These are phyloP conservation scores for Tachysurus fulvidraco DNA, from an alignment of 2,113 vertebrate species.

Conservation along the genomic window DNA sequence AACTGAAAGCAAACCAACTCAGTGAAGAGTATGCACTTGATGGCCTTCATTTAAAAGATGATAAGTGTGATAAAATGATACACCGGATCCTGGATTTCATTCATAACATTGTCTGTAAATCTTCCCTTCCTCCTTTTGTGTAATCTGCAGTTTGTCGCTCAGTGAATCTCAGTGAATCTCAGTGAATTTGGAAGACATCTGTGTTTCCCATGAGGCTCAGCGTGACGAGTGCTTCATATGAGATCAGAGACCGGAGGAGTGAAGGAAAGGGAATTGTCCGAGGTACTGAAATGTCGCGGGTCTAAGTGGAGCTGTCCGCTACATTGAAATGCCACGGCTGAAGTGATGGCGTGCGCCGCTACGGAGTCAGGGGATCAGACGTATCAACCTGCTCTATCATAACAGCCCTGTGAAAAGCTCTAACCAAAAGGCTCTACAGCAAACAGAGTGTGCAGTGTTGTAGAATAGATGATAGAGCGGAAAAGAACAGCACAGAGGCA, in stretches of 20 bases:
- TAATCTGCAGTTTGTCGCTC: conserved; percentile 26
- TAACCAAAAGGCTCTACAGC: conserved; percentile 24
- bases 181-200: conserved; percentile 19
- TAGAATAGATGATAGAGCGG: not conserved
- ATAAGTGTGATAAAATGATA: conserved; percentile 7
- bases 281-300: conserved; percentile 21
- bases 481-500: not conserved
- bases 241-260: conserved; percentile 39
- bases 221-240: conserved; percentile 25
- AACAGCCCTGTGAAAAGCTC: conserved; percentile 42
- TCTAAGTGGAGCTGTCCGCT: conserved; percentile 56
- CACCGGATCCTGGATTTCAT: conserved; percentile 12
- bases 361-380: conserved; percentile 28
- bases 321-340: conserved; percentile 59
- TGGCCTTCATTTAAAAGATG: not conserved
- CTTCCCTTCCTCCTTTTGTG: conserved; percentile 11
- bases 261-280: conserved; percentile 17
- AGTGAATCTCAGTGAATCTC: conserved; percentile 43
- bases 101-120: not conserved
- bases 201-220: conserved; percentile 19
- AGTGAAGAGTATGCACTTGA: not conserved
- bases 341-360: conserved; percentile 4
- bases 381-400: conserved; percentile 36
- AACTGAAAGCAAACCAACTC: not conserved
- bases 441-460: not conserved